A percentile compares a stretch with the other conserved stretches of the same genome.
Conservation (phyloP, 2,113 vertebrate genomes). For the Phrynosoma platyrhinos region DNA sequence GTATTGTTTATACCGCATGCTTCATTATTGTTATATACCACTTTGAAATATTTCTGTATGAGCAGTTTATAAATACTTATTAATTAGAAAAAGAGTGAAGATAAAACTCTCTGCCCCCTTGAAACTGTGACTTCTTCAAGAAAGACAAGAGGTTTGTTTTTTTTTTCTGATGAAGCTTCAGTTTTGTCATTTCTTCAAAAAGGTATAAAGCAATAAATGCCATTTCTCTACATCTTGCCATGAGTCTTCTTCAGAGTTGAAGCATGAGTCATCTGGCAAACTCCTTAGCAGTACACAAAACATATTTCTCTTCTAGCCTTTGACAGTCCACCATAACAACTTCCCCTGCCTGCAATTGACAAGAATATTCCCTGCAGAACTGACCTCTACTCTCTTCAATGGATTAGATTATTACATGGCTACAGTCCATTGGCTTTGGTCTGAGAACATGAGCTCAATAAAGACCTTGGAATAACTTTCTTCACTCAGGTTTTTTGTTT, state of each 20-base stretch:
- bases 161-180: background rate
- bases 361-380: slow-evolving; percentile 47
- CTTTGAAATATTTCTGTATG: background rate
- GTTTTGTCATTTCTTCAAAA: background rate
- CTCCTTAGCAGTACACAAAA: slow-evolving; percentile 21
- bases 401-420: slow-evolving; percentile 46
- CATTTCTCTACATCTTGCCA: background rate
- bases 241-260: background rate
- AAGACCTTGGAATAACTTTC: slow-evolving; percentile 10
- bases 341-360: slow-evolving; percentile 18
- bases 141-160: background rate
- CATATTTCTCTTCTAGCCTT: slow-evolving; percentile 13
- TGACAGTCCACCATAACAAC: background rate
- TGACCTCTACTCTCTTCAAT: slow-evolving; percentile 44
- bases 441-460: slow-evolving; percentile 37
- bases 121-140: too few species aligned
- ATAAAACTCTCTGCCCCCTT: background rate
- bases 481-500: slow-evolving; percentile 9
- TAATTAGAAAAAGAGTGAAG: background rate
- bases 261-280: background rate
- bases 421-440: slow-evolving; percentile 32
- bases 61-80: background rate
- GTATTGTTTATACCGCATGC: background rate
- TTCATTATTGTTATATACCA: background rate
- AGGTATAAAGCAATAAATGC: background rate